A percentile compares a stretch with the other conserved stretches of the same genome.
Evolutionary conservation across 2,113 vertebrate genomes (phyloP).

Genomic region (Zosterops hypoxanthus): DNA sequence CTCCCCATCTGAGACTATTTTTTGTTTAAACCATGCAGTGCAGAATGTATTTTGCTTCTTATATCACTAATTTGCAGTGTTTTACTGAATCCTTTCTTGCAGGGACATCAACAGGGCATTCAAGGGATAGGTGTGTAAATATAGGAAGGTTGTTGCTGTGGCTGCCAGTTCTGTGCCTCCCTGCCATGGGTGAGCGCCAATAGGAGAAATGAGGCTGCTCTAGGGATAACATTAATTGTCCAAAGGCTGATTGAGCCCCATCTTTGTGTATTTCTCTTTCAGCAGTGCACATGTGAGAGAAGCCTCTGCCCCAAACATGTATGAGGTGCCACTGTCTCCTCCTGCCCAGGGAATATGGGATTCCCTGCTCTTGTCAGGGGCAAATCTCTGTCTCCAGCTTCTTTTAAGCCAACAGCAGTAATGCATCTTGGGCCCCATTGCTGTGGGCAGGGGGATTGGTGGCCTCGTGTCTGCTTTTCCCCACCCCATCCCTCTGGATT

Average conservation of each 20-base stretch:
- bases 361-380: not conserved
- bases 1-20: slow-evolving; percentile 27
- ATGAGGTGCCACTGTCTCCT: not conserved
- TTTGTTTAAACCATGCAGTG: slow-evolving; percentile 50
- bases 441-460: not conserved
- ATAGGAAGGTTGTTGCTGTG: not conserved
- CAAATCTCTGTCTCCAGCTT: not conserved
- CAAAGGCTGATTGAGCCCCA: not conserved
- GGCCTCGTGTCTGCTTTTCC: not conserved
- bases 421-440: not conserved
- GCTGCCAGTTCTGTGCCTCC: not conserved
- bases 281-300: not conserved
- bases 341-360: not conserved
- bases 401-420: not conserved
- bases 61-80: slow-evolving; percentile 31
- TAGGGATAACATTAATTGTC: not conserved
- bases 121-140: not conserved
- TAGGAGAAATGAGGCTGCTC: not conserved
- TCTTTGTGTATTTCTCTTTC: not conserved
- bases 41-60: slow-evolving; percentile 41
- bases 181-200: not conserved
- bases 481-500: not conserved
- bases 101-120: slow-evolving; percentile 16
- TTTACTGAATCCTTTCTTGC: slow-evolving; percentile 21
- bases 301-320: not conserved